Percentiles rank a stretch among this genome's conserved stretches.
These are phyloP conservation scores for Enhydra lutris DNA, from an alignment of 2,113 vertebrate species.

Conservation along the genomic window DNA sequence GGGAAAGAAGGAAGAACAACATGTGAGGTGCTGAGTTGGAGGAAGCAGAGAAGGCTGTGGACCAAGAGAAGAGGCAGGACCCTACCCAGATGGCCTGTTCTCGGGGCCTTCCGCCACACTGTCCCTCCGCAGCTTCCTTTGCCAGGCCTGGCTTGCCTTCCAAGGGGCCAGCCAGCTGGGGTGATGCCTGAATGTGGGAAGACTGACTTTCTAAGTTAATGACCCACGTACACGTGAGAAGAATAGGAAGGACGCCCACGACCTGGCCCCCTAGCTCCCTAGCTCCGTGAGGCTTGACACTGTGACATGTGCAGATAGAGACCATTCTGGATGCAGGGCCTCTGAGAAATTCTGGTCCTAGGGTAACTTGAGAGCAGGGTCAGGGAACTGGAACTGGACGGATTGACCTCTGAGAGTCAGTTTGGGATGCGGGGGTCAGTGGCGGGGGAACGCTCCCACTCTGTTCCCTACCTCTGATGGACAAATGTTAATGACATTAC, in stretches of 20 bases:
- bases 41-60: background rate
- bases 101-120: background rate
- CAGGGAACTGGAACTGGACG: background rate
- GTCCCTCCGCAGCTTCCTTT: background rate
- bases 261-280: background rate
- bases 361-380: background rate
- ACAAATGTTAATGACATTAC: constrained; percentile 92
- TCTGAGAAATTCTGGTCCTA: constrained; percentile 15
- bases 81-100: background rate
- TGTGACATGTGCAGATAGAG: background rate
- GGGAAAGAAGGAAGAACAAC: background rate
- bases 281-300: background rate
- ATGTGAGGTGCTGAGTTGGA: background rate
- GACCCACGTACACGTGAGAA: background rate
- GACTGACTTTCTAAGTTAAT: background rate
- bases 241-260: background rate
- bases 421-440: constrained; percentile 51
- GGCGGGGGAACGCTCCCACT: constrained; percentile 34
- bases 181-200: background rate
- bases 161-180: background rate
- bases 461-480: constrained; percentile 80
- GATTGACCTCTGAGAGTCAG: constrained; percentile 51
- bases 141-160: background rate
- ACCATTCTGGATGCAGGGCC: background rate
- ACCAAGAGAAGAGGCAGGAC: background rate